A percentile compares a stretch with the other conserved stretches of the same genome.
phyloP scores from a whole-genome alignment of 2,113 vertebrate species.

The Peromyscus maniculatus region DNA sequence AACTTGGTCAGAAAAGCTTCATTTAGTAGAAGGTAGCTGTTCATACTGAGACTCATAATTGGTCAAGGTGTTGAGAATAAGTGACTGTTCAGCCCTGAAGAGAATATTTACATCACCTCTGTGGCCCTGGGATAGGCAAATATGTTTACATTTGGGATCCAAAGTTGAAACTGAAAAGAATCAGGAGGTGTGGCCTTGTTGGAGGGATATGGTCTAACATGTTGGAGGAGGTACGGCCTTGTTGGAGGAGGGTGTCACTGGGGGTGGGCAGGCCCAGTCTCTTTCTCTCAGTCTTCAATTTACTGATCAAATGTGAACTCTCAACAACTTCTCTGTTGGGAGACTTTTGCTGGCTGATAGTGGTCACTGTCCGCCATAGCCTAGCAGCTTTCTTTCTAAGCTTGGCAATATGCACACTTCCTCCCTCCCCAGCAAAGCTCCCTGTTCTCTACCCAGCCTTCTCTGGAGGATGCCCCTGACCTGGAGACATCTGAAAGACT shows the following conservation, averaged over 20 bases:
- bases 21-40: not conserved
- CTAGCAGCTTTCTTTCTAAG: no score
- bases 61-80: not conserved
- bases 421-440: no score
- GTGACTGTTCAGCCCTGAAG: not conserved
- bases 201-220: no score
- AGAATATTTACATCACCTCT: not conserved
- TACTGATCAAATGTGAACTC: not conserved
- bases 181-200: not conserved
- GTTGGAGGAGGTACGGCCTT: not conserved
- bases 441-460: no score
- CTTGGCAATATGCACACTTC: no score
- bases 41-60: not conserved
- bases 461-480: no score
- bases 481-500: no score
- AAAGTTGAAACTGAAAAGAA: not conserved
- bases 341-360: no score
- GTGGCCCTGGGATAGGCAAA: not conserved
- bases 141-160: not conserved
- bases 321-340: not conserved
- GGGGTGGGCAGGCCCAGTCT: not conserved
- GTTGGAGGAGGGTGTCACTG: not conserved
- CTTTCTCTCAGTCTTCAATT: not conserved
- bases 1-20: not conserved
- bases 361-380: no score